Base-by-base conservation (phyloP, 2,797 vertebrate species). In the Clamator glandarius region DNA sequence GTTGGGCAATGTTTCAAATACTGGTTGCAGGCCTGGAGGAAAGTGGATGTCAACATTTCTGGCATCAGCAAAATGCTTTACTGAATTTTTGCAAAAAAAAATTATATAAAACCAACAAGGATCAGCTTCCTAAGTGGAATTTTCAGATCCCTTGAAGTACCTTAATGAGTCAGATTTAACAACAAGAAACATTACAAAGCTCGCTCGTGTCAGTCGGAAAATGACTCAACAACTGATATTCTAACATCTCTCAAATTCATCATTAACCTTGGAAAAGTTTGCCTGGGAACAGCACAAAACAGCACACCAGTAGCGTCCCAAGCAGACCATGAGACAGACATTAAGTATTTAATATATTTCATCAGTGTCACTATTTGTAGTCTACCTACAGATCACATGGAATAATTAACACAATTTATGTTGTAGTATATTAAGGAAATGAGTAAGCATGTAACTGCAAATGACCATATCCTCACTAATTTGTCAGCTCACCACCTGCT, bases 401-500 rank as follows among this genome's bases (percentile, higher is more conserved):
- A 88, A 7, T 50, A 89, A 85, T 85, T 92, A 85, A 66, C 35
- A 83, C 26, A 64, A 69, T 72, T 82, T 58, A 80, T 75, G 11
- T 55, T 79, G 69, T 54, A 48, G 33, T 68, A 15, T 81, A 80
- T 44, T 52, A 73, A 78, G 17, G 18, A 15, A 15, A 80, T 89
- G 50, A 88, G 35, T 91, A 94, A 79, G 58, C 62, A 90, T 10
- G 9, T 35, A 82, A 82, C 44, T 39, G 44, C 33, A 89, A 84
- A 87, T 83, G 6, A 80, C 44, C 78, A 79, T 57, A 66, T 84
- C 68, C 12, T 73, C 86, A 89, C 75, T 72, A 50, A 84, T 78
- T 80, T 89, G 61, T 79, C 83, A 91, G 79, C 28, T 92, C 36
- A 84, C 64, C 89, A 84, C 46, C 54, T 91, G 78, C 10, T 94